These are phyloP conservation scores for Drosophila percnosoma DNA, from an alignment of 2,888 invertebrate species.

Conservation along the genomic window DNA sequence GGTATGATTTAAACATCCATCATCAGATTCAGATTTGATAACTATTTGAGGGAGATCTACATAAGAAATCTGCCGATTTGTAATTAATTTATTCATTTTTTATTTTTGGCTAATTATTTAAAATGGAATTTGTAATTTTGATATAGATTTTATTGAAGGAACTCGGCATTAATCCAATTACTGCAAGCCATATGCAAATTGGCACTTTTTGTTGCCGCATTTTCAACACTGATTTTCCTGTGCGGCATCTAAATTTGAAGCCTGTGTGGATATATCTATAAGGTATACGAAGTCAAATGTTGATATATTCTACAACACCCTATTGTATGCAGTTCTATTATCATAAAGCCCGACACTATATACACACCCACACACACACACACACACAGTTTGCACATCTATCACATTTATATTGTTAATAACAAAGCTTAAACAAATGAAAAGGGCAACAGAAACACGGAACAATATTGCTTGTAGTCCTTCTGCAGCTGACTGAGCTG, in stretches of 20 bases:
- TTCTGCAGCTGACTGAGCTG: too few species aligned
- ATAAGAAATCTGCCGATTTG: not conserved
- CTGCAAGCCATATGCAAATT: not conserved
- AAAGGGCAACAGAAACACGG: constrained; percentile 20
- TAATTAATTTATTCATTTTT: not conserved
- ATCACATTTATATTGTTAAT: constrained; percentile 35
- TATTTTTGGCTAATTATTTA: not conserved
- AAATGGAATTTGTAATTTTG: not conserved
- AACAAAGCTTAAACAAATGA: constrained; percentile 20
- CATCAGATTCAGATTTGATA: not conserved
- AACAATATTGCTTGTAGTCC: constrained; percentile 5
- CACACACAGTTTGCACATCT: constrained; percentile 4
- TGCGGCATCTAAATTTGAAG: not conserved
- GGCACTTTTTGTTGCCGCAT: not conserved
- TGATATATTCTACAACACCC: not conserved
- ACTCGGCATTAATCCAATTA: not conserved
- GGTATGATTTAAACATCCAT: not conserved
- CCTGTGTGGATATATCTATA: not conserved
- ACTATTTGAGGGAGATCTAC: too few species aligned
- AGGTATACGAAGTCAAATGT: not conserved
- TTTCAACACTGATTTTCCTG: not conserved
- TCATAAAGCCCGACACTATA: not conserved
- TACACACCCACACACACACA: not conserved
- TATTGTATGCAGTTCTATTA: not conserved
- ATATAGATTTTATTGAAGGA: not conserved